Evolutionary conservation across 2,113 vertebrate species (phyloP), one percentile per base, ranked within the genome.

Genomic region (Xenopus laevis): DNA sequence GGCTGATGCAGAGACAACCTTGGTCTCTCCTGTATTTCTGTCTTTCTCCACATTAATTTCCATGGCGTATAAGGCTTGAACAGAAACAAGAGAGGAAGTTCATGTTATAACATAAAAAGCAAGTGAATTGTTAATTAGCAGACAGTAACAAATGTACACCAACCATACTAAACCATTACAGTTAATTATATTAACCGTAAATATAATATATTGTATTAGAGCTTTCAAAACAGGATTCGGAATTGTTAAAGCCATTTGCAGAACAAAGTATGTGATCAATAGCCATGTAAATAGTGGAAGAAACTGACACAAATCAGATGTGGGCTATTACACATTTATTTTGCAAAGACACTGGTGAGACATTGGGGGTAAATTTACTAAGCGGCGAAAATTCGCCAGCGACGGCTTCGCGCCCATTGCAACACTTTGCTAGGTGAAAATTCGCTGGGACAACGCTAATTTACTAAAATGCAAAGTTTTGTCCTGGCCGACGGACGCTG

Each of bases 21-120:
- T 95, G 87, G 94, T 96, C 88, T 95, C 93, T 67, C 97, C 96
- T 45, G 94, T 98, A 84, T 92, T 93, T 81, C 89, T 93, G 93
- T 98, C 95, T 84, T 94, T 97, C 90, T 98, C 92, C 83, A 98
- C 93, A 89, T 94, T 98, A 93, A 97, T 95, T 94, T 98, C 95
- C 97, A 98, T 98, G 92, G 95, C 95, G 89, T 94, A 98, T 89
- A 96, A 89, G 84, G 94, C 95, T 98, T 93, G 87, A 91, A 91
- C 82, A 88, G 86, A 89, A 90, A 92, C 87, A 91, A 92, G 90
- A 92, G 83, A 92, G 91, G 91, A 92, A 90, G 91, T 92, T 90
- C 89, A 87, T 89, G 91, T 92, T 92, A 92, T 89, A 92, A 92
- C 90, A 92, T 89, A 91, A 91, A 91, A 92, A 92, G 91, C 91